These are phyloP conservation scores for Caenorhabditis brenneri DNA, from an alignment of 1,140 invertebrate species.

Conservation along the genomic window DNA sequence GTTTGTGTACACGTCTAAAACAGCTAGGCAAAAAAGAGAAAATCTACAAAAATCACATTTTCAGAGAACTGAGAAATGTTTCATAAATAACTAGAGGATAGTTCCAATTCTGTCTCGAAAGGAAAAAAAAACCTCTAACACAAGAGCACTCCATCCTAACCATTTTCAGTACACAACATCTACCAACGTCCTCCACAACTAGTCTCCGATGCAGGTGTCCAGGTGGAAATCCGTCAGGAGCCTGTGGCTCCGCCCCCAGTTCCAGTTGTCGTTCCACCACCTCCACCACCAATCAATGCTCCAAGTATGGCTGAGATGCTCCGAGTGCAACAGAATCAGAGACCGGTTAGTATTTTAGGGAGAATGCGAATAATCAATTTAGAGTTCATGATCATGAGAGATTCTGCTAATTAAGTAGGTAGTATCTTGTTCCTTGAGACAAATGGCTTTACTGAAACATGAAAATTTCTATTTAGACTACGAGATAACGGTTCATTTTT, in stretches of 20 bases:
- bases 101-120: too few relatives aligned
- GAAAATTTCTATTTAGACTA: too few relatives aligned
- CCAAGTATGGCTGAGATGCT: not conserved
- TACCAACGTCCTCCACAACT: not conserved
- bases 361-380: too few relatives aligned
- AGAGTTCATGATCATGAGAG: too few relatives aligned
- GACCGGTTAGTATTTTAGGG: not conserved
- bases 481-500: too few relatives aligned
- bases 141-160: not conserved
- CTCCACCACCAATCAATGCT: not conserved
- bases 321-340: not conserved
- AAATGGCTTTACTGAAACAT: not conserved
- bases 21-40: not conserved
- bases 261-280: not conserved
- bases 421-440: too few relatives aligned
- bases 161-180: not conserved
- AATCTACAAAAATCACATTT: not conserved
- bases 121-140: not conserved
- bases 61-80: not conserved
- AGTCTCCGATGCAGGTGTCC: not conserved
- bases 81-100: too few relatives aligned
- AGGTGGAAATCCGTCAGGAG: not conserved
- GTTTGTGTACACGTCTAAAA: conserved; percentile 12
- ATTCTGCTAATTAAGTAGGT: too few relatives aligned
- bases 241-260: not conserved